phyloP scores from a whole-genome alignment of 64 coral and sea anemone genomes.

The Pachyseris speciosa region DNA sequence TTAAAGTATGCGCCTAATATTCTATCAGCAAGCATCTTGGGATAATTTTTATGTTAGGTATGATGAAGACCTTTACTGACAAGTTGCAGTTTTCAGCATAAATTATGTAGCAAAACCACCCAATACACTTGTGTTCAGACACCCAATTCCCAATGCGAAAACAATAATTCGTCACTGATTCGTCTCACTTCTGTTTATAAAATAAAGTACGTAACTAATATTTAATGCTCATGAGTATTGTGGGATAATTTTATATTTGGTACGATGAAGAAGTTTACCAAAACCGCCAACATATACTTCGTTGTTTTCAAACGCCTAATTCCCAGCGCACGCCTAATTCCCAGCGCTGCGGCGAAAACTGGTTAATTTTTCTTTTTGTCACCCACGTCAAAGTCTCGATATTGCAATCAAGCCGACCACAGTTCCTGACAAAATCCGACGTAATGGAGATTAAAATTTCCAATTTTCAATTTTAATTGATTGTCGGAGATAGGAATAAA shows the following conservation, averaged over 20 bases:
- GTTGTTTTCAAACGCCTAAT: no score
- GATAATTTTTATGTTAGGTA: neutral
- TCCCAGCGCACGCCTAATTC: no score
- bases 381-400: neutral
- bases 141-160: neutral
- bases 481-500: neutral
- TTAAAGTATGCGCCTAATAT: neutral
- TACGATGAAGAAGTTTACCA: no score
- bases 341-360: no score
- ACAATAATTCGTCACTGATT: no score
- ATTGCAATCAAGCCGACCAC: neutral
- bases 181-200: no score
- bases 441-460: conserved; percentile 11
- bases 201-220: no score
- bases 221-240: no score
- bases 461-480: conserved; percentile 11
- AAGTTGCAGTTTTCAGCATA: neutral
- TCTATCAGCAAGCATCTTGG: neutral
- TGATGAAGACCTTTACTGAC: neutral
- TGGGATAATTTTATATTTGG: no score
- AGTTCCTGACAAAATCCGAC: neutral
- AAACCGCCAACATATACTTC: no score
- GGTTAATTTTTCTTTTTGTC: neutral
- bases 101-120: neutral
- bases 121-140: neutral